Evolutionary conservation across 2,797 vertebrate species (phyloP).

Genomic region (Mus spretus): DNA sequence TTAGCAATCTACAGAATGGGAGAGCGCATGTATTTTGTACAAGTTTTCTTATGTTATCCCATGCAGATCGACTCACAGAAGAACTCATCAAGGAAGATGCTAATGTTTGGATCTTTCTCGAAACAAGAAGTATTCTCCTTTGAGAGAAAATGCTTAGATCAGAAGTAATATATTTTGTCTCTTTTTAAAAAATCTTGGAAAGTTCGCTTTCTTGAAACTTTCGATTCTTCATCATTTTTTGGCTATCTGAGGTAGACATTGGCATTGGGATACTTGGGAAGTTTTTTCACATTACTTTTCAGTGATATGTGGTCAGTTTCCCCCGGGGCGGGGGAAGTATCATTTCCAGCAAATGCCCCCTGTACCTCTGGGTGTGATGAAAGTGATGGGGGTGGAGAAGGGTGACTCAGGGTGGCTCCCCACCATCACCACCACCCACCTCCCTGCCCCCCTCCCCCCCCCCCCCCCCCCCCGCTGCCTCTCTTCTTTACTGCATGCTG

Average conservation of each 20-base stretch:
- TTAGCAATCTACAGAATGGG: neutral
- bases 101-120: constrained; percentile 32
- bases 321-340: neutral
- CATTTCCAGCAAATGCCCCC: constrained; percentile 48
- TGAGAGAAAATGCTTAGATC: constrained; percentile 49
- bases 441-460: neutral
- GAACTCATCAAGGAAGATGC: neutral
- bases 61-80: neutral
- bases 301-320: constrained; percentile 55
- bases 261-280: constrained; percentile 3
- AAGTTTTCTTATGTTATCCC: neutral
- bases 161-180: neutral
- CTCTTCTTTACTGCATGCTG: neutral
- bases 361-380: constrained; percentile 52
- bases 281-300: constrained; percentile 51
- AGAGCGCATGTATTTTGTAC: neutral
- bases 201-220: constrained; percentile 61
- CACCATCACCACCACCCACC: neutral
- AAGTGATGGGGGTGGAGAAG: constrained; percentile 59
- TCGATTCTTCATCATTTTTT: constrained; percentile 62
- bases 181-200: neutral
- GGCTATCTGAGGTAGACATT: constrained; percentile 5
- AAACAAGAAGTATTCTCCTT: constrained; percentile 47
- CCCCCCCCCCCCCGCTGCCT: neutral
- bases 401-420: constrained; percentile 11